phyloP scores from a whole-genome alignment of 92 coral and sea anemone genomes.

The Epizoanthus illoricatus region DNA sequence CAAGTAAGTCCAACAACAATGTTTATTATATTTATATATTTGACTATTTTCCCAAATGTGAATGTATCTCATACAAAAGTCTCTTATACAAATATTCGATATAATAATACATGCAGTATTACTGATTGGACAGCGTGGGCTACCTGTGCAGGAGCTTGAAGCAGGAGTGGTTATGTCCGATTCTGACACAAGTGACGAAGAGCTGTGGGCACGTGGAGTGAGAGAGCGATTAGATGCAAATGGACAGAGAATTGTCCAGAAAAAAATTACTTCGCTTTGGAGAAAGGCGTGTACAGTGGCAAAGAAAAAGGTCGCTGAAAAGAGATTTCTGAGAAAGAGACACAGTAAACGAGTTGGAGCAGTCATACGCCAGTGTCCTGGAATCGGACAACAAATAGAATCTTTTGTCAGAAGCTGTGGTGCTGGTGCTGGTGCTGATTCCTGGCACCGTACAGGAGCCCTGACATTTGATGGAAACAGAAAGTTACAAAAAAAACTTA shows the following conservation, averaged over 20 bases:
- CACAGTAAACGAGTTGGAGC: slow-evolving; percentile 59
- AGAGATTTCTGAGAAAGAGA: slow-evolving; percentile 57
- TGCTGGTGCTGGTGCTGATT: slow-evolving; percentile 54
- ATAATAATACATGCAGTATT: too few relatives aligned
- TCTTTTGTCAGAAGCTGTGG: slow-evolving; percentile 46
- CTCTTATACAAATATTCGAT: too few relatives aligned
- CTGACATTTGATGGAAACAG: slow-evolving; percentile 52
- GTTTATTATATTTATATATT: too few relatives aligned
- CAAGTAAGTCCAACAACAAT: too few relatives aligned
- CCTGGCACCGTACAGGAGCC: slow-evolving; percentile 54
- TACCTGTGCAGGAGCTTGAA: too few relatives aligned
- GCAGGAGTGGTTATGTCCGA: slow-evolving; percentile 39
- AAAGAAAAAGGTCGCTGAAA: slow-evolving; percentile 48
- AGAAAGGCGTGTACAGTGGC: slow-evolving; percentile 53
- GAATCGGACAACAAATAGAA: slow-evolving; percentile 55
- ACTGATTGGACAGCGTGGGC: too few relatives aligned
- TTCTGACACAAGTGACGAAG: slow-evolving; percentile 55
- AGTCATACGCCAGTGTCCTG: slow-evolving; percentile 49
- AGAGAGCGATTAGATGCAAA: slow-evolving; percentile 47
- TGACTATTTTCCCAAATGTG: too few relatives aligned
- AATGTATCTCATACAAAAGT: too few relatives aligned
- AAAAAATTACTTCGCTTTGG: slow-evolving; percentile 56
- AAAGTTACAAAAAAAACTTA: slow-evolving; percentile 39
- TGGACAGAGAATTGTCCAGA: slow-evolving; percentile 42
- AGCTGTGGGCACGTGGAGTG: slow-evolving; percentile 48